Conservation (phyloP, 2,888 invertebrate species). For the Drosophila buzzatii region DNA sequence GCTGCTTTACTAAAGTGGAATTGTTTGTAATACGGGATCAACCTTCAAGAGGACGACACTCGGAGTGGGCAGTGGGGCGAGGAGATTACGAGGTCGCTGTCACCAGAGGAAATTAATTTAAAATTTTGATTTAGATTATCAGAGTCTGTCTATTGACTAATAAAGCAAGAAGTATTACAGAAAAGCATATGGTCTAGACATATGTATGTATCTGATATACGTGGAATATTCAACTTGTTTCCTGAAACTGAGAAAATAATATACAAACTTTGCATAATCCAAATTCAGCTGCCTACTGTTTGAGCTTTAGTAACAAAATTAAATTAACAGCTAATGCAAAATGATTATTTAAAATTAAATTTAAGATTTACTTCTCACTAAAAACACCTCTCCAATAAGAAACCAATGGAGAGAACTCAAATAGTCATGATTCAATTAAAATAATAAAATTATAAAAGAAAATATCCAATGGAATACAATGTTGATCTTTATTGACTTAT, state of each 20-base stretch:
- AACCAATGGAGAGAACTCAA: too few relatives aligned
- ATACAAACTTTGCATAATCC: neutral
- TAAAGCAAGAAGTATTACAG: neutral
- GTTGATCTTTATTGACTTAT: too few relatives aligned
- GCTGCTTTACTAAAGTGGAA: constrained; percentile 74
- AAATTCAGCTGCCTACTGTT: neutral
- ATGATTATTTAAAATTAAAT: too few relatives aligned
- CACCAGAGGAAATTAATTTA: constrained; percentile 61
- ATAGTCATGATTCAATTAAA: too few relatives aligned
- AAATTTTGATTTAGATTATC: constrained; percentile 59
- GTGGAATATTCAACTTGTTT: neutral
- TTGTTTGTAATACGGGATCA: constrained; percentile 73
- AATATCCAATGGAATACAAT: too few relatives aligned
- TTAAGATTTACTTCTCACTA: too few relatives aligned
- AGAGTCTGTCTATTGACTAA: neutral
- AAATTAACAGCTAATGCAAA: too few relatives aligned
- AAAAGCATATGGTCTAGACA: too few relatives aligned
- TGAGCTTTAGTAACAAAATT: neutral
- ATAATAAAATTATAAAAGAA: too few relatives aligned
- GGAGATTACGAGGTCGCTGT: neutral
- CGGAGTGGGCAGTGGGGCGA: neutral
- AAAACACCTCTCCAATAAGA: too few relatives aligned
- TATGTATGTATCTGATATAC: too few relatives aligned
- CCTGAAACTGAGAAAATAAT: neutral
- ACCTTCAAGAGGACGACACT: neutral